Base-by-base conservation (phyloP, 2,797 vertebrate genomes). In the Orestias chungarensis region DNA sequence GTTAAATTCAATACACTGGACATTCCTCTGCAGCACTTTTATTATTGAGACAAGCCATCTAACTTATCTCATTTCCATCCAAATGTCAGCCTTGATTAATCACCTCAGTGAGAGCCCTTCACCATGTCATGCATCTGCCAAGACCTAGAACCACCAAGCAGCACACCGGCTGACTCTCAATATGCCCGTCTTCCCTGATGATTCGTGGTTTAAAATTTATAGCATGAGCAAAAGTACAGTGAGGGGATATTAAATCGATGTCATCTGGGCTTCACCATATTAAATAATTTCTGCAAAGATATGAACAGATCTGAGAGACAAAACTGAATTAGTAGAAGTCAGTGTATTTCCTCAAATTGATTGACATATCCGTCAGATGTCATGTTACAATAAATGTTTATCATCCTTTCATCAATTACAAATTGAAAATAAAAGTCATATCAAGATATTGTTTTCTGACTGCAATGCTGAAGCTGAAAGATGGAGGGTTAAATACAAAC, bases 41-140 rank as follows among this genome's bases (percentile, higher is more conserved):
- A 88, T 87, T 87, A 78, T 85, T 33, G 80, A 79, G 82, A 88
- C 73, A 86, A 87, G 82, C 73, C 80, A 71, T 84, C 81, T 78
- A 80, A 82, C 85, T 84, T 80, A 61, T 65, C 81, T 88, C 82
- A 88, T 93, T 91, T 92, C 89, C 86, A 90, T 87, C 80, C 87
- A 85, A 87, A 87, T 84, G 88, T 91, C 92, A 89, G 80, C 86
- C 84, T 86, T 91, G 88, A 93, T 94, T 89, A 93, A 94, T 94
- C 86, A 90, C 89, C 89, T 86, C 71, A 33, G 74, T 55, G 82
- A 88, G 81, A 87, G 76, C 82, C 83, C 85, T 88, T 76, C 84
- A 83, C 83, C 88, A 76, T 80, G 73, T 75, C 74, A 68, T 64
- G 79, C 82, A 76, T 78, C 86, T 89, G 91, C 89, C 86, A 92